Percentiles rank a stretch among this genome's conserved stretches.
Conservation (phyloP, 2,888 invertebrate species). For the Sinhomidia bicolor region DNA sequence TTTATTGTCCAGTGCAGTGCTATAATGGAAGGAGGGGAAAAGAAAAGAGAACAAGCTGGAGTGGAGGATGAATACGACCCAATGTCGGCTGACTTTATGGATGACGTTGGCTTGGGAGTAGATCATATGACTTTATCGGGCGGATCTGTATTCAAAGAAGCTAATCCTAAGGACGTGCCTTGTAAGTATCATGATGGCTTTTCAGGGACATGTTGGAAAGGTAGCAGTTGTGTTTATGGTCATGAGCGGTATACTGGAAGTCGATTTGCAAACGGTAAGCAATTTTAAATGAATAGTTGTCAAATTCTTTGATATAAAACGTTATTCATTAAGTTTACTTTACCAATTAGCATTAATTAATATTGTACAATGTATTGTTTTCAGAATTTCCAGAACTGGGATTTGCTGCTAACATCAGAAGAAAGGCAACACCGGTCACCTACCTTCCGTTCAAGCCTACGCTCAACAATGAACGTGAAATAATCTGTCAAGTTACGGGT, state of each 20-base stretch:
- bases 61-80: too few species aligned
- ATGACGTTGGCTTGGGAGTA: too few species aligned
- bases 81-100: too few species aligned
- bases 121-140: too few species aligned
- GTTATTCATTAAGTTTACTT: too few species aligned
- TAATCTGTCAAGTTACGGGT: slow-evolving; percentile 15
- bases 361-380: too few species aligned
- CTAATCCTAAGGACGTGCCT: slow-evolving; percentile 39
- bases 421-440: neutral
- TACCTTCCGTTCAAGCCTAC: neutral
- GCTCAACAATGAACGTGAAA: neutral
- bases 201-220: slow-evolving; percentile 60
- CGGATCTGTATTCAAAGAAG: too few species aligned
- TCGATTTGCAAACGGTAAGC: slow-evolving; percentile 44
- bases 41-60: too few species aligned
- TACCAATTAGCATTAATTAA: too few species aligned
- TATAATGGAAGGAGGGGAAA: too few species aligned
- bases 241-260: slow-evolving; percentile 61
- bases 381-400: slow-evolving; percentile 39
- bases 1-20: too few species aligned
- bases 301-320: too few species aligned
- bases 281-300: neutral
- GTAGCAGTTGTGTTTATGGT: slow-evolving; percentile 5
- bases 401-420: neutral
- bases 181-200: slow-evolving; percentile 64